phyloP scores from a whole-genome alignment of 1,140 invertebrate species.

The Microvelia longipes region DNA sequence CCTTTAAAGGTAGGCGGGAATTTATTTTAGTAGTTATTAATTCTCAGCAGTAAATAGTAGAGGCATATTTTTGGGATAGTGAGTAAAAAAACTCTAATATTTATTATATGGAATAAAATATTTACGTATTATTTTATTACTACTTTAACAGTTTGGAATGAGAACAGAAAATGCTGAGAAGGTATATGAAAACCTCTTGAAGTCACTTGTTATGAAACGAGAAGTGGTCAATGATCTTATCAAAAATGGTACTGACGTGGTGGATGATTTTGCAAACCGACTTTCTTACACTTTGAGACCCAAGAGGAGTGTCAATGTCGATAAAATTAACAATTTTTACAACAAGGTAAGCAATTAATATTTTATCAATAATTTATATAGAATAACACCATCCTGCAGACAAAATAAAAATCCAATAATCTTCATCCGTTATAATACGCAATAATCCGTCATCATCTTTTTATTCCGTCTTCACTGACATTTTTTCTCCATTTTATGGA shows the following conservation, averaged over 20 bases:
- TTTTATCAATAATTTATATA: no score
- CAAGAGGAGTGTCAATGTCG: slow-evolving; percentile 38
- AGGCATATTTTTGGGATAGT: no score
- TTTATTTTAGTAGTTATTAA: no score
- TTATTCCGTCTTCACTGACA: no score
- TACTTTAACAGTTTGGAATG: neutral
- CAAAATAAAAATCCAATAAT: no score
- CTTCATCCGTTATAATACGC: no score
- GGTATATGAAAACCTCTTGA: neutral
- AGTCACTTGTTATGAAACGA: neutral
- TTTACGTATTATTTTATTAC: neutral
- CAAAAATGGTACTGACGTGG: neutral
- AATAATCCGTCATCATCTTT: no score
- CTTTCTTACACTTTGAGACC: slow-evolving; percentile 24
- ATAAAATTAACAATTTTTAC: slow-evolving; percentile 14
- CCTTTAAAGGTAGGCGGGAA: no score
- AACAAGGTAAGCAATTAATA: neutral
- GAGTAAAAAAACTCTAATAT: no score
- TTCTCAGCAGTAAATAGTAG: no score
- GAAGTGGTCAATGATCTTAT: neutral
- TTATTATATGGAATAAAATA: neutral
- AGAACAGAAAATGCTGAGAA: neutral
- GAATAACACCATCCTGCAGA: no score
- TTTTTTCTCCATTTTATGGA: no score
- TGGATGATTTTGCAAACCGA: neutral